phyloP scores from a whole-genome alignment of 2,797 vertebrate genomes.

The Nasua narica region DNA sequence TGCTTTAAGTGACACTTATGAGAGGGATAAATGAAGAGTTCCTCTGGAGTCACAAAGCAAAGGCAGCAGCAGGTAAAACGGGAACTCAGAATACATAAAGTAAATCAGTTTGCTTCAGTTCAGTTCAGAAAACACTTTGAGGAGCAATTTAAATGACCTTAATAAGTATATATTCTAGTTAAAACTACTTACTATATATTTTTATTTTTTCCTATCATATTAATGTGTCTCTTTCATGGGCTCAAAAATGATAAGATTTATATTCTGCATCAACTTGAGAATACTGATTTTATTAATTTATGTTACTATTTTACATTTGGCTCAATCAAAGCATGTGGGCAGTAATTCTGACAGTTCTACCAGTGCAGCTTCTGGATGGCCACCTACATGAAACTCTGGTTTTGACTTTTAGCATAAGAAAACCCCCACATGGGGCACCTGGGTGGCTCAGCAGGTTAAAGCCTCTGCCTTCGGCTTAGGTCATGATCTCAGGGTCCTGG shows the following conservation, averaged over 20 bases:
- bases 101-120: neutral
- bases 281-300: neutral
- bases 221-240: neutral
- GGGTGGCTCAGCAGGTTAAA: too few relatives aligned
- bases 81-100: neutral
- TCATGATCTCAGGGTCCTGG: too few relatives aligned
- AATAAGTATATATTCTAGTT: neutral
- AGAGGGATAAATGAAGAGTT: neutral
- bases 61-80: neutral
- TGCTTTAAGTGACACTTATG: neutral
- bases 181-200: neutral
- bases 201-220: neutral
- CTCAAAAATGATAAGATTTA: neutral
- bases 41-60: neutral
- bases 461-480: too few relatives aligned
- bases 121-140: neutral
- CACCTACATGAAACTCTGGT: neutral
- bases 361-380: neutral
- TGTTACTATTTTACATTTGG: neutral
- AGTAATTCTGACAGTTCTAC: neutral
- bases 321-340: neutral
- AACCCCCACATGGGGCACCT: too few relatives aligned
- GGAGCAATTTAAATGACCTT: neutral
- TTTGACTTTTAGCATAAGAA: neutral
- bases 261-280: neutral